phyloP scores from a whole-genome alignment of 1,140 invertebrate species.

The Procambarus virginalis region DNA sequence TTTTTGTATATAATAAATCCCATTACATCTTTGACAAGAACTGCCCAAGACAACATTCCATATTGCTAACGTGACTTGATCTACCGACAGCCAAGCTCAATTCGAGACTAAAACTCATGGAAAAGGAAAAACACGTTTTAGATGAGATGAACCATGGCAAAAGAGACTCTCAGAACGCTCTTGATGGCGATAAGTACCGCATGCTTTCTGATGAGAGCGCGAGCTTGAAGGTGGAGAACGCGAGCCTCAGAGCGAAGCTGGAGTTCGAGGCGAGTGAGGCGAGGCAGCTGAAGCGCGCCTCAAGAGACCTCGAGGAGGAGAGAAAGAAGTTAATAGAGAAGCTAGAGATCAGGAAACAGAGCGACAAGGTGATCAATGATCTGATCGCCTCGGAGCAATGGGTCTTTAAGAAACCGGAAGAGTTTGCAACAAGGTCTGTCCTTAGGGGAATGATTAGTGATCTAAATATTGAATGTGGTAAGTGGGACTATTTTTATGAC shows the following conservation, averaged over 20 bases:
- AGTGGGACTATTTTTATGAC: too few species aligned
- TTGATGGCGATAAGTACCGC: conserved; percentile 61
- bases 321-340: conserved; percentile 78
- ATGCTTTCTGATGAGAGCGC: conserved; percentile 52
- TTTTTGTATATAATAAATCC: too few species aligned
- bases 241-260: conserved; percentile 5
- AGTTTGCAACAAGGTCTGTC: conserved; percentile 37
- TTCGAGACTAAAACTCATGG: conserved; percentile 54
- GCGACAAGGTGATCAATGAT: conserved; percentile 16
- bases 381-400: conserved; percentile 7
- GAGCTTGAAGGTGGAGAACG: conserved; percentile 43
- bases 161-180: conserved; percentile 33
- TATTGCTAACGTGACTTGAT: background rate
- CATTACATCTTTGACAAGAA: too few species aligned
- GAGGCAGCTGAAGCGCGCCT: conserved; percentile 73
- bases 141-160: conserved; percentile 70
- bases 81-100: conserved; percentile 46
- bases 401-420: background rate
- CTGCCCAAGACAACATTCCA: too few species aligned
- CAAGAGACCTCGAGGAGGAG: conserved; percentile 76
- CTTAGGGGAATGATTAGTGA: conserved; percentile 2
- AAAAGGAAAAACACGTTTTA: conserved; percentile 51
- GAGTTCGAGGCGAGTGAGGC: too few species aligned
- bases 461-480: too few species aligned
- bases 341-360: conserved; percentile 79